phyloP scores from a whole-genome alignment of 2,888 invertebrate genomes.

The Meiosimyza platycephala region DNA sequence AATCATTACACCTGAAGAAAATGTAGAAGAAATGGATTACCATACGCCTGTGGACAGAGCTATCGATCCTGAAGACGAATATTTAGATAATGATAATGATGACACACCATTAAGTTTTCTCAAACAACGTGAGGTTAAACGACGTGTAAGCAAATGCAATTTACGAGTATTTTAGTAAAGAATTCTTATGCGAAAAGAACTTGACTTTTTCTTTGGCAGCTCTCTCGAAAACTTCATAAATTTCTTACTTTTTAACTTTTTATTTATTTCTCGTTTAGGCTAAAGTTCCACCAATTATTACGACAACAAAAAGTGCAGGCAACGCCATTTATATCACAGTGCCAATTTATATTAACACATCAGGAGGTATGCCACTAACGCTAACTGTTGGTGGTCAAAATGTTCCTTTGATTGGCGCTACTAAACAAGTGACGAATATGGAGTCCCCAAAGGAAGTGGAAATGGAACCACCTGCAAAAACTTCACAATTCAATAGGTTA shows the following conservation, averaged over 20 bases:
- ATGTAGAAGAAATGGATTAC: conserved; percentile 46
- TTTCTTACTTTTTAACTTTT: neutral
- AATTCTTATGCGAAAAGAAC: neutral
- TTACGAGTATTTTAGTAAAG: neutral
- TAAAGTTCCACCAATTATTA: conserved; percentile 19
- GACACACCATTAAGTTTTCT: conserved; percentile 54
- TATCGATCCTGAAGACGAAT: conserved; percentile 52
- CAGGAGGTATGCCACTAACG: conserved; percentile 47
- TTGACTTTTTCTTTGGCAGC: neutral
- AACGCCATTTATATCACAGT: conserved; percentile 56
- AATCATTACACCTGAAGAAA: conserved; percentile 2
- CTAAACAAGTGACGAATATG: conserved; percentile 24
- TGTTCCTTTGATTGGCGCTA: conserved; percentile 38
- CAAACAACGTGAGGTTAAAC: conserved; percentile 42
- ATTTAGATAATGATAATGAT: conserved; percentile 49
- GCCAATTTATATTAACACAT: conserved; percentile 57
- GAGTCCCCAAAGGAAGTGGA: conserved; percentile 40
- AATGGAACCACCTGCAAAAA: conserved; percentile 40
- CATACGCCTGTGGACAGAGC: conserved; percentile 48
- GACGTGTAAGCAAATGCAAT: conserved; percentile 25
- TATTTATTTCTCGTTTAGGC: neutral
- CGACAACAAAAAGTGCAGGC: neutral
- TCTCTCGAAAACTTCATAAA: too few species aligned
- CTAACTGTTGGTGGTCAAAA: conserved; percentile 52
- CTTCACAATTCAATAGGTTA: conserved; percentile 52